phyloP scores from a whole-genome alignment of 2,113 vertebrate species.

The Rissa tridactyla region DNA sequence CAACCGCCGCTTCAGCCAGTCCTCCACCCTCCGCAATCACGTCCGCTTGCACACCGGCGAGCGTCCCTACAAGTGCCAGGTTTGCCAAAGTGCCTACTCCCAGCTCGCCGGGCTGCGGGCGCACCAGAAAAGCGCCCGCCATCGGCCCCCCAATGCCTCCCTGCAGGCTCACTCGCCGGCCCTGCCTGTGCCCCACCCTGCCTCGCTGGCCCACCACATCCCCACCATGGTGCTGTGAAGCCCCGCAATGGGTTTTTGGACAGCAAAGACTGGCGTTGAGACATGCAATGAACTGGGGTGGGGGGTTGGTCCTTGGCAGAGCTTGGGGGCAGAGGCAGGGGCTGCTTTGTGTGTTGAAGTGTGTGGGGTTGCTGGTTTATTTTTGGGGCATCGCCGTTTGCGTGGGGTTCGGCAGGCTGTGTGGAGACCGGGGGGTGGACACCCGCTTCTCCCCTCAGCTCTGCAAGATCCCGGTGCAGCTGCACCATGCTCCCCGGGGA shows the following conservation, averaged over 20 bases:
- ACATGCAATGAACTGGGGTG: background rate
- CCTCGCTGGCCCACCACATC: constrained; percentile 87
- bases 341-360: background rate
- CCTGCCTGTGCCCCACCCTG: constrained; percentile 82
- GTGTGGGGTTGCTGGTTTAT: background rate
- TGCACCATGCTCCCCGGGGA: rapidly evolving
- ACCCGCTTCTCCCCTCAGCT: background rate
- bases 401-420: rapidly evolving
- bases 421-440: rapidly evolving
- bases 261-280: background rate
- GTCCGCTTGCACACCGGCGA: constrained; percentile 97
- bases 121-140: constrained; percentile 96
- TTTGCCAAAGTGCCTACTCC: constrained; percentile 97
- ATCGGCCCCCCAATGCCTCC: constrained; percentile 82
- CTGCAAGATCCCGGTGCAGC: background rate
- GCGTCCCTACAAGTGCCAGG: constrained; percentile 96
- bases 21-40: constrained; percentile 96
- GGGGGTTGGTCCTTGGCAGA: background rate
- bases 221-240: constrained; percentile 93
- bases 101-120: constrained; percentile 96
- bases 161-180: constrained; percentile 77
- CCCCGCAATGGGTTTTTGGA: background rate
- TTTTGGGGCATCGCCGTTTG: background rate
- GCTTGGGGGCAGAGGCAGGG: background rate
- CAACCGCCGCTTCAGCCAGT: constrained; percentile 98